Conservation (phyloP, 2,888 invertebrate genomes). For the Campoletis raptor region DNA sequence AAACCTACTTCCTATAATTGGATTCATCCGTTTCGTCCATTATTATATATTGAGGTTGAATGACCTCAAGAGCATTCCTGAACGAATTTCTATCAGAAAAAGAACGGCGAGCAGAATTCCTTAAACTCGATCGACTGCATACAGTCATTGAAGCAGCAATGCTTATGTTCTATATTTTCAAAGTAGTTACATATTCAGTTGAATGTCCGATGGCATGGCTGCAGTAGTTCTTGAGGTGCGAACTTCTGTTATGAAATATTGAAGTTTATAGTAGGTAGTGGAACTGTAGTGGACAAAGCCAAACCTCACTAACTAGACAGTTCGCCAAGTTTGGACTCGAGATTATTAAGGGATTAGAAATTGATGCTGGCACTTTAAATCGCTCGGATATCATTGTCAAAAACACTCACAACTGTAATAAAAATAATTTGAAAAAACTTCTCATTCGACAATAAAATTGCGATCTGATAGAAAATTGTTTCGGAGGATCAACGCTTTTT, state of each 20-base stretch:
- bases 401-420: neutral
- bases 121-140: neutral
- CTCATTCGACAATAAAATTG: neutral
- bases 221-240: neutral
- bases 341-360: neutral
- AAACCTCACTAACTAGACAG: neutral
- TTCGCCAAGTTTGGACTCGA: neutral
- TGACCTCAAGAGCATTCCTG: no score
- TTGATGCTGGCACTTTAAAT: neutral
- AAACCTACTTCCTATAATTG: neutral
- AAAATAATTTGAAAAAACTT: neutral
- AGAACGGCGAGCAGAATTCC: neutral
- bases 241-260: conserved; percentile 5
- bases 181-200: neutral
- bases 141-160: neutral
- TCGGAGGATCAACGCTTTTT: neutral
- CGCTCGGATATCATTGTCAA: neutral
- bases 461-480: neutral
- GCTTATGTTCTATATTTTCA: neutral
- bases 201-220: neutral
- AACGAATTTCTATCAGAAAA: neutral
- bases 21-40: neutral
- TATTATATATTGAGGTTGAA: neutral
- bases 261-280: neutral
- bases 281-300: neutral